Percentiles rank a stretch among this genome's conserved stretches.
phyloP scores from a whole-genome alignment of 2,888 invertebrate genomes.

The Plusia festucae region DNA sequence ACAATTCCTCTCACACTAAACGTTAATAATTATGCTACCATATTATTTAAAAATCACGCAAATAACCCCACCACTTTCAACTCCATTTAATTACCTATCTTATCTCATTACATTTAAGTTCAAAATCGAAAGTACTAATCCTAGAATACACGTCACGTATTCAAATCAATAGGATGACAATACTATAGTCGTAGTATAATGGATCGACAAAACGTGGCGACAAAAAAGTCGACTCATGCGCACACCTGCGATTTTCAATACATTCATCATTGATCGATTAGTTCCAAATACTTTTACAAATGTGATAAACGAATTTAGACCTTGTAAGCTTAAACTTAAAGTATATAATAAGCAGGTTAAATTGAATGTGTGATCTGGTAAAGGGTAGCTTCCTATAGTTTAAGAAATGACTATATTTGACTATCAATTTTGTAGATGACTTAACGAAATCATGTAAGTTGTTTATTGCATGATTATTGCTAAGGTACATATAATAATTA shows the following conservation, averaged over 20 bases:
- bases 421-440: slow-evolving; percentile 53
- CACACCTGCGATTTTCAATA: slow-evolving; percentile 87
- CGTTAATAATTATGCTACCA: background rate
- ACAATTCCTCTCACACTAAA: background rate
- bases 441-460: slow-evolving; percentile 23
- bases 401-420: slow-evolving; percentile 41
- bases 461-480: too few relatives aligned
- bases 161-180: slow-evolving; percentile 68
- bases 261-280: slow-evolving; percentile 83
- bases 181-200: slow-evolving; percentile 63
- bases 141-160: slow-evolving; percentile 38
- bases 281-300: slow-evolving; percentile 62
- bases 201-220: slow-evolving; percentile 63
- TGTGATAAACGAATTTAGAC: slow-evolving; percentile 26
- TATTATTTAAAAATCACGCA: slow-evolving; percentile 3
- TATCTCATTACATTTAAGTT: background rate
- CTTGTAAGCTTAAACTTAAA: slow-evolving; percentile 1
- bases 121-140: slow-evolving; percentile 20
- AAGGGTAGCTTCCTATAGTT: slow-evolving; percentile 45
- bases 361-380: slow-evolving; percentile 6
- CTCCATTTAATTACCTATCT: background rate
- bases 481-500: too few relatives aligned
- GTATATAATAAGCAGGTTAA: slow-evolving; percentile 31
- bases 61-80: slow-evolving; percentile 10
- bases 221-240: slow-evolving; percentile 82